These are phyloP conservation scores for Drosophila anomalipes DNA, from an alignment of 2,888 invertebrate genomes.

Conservation along the genomic window DNA sequence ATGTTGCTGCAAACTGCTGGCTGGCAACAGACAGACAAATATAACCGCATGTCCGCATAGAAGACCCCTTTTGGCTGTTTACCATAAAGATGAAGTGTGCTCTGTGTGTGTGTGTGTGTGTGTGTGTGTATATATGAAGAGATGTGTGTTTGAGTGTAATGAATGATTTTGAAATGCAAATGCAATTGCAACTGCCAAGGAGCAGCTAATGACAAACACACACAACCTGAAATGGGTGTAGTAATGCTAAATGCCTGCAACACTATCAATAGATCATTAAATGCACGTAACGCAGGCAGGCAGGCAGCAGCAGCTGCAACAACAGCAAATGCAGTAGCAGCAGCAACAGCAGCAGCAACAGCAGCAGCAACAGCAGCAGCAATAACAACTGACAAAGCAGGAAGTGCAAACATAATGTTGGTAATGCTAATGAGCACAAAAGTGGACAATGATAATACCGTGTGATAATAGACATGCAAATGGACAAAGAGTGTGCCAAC, in stretches of 20 bases:
- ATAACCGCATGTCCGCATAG: slow-evolving; percentile 24
- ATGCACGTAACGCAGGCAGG: slow-evolving; percentile 38
- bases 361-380: slow-evolving; percentile 44
- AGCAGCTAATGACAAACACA: slow-evolving; percentile 11
- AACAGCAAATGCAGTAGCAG: slow-evolving; percentile 9
- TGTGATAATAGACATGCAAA: slow-evolving; percentile 43
- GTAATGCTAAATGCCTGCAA: slow-evolving; percentile 25
- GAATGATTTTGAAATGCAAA: slow-evolving; percentile 15
- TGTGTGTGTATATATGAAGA: slow-evolving; percentile 7
- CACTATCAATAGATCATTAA: slow-evolving; percentile 63
- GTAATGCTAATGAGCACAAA: slow-evolving; percentile 35
- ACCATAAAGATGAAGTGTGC: slow-evolving; percentile 48
- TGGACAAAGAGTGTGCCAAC: slow-evolving; percentile 31
- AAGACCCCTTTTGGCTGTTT: slow-evolving; percentile 70
- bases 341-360: slow-evolving; percentile 28
- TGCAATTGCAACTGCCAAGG: slow-evolving; percentile 12
- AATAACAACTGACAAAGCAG: slow-evolving; percentile 25
- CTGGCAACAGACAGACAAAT: slow-evolving; percentile 12
- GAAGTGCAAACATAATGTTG: slow-evolving; percentile 27
- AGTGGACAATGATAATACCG: slow-evolving; percentile 35
- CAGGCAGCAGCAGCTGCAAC: slow-evolving; percentile 7
- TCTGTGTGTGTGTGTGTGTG: not conserved
- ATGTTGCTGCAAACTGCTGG: slow-evolving; percentile 24
- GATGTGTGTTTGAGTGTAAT: slow-evolving; percentile 8
- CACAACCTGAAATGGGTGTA: not conserved